Evolutionary conservation across 2,113 vertebrate genomes (phyloP), one percentile per base, ranked within the genome.

Genomic region (Percopsis transmontana): DNA sequence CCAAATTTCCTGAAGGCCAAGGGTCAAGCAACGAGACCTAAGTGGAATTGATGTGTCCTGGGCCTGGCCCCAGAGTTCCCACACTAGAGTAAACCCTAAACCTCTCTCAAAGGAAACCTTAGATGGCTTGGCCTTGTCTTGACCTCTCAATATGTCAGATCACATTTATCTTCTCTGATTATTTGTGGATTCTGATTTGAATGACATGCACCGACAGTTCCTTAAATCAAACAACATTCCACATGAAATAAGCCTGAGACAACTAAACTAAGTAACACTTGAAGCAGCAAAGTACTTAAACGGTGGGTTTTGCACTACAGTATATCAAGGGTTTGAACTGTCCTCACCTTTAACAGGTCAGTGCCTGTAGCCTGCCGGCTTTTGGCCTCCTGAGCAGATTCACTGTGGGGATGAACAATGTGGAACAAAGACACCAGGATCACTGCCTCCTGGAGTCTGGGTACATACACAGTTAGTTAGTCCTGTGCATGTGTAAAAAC

Each of bases 321-420:
- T 33, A 33, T 7, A 33, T 33, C 27, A 33, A 63, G 19, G 27
- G 27, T 27, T 51, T 23, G 44, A 6, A 23, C 2, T 48, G 40
- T 44, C 61, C 70, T 85, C 85, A 97, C 97, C 96, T 96, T 97
- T 21, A 99, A 90, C 51, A 97, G 88, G 19, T 95, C 92, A 0
- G 87, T 9, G 48, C 94, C 94, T 6, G 92, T 66, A 20, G 93
- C 91, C 54, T 93, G 88, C 77, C 91, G 82, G 53, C 80, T 79
- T 64, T 85, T 77, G 47, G 95, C 92, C 66, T 92, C 92, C 72
- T 73, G 90, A 24, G 96, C 95, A 0, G 95, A 96, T 3, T 90
- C 91, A 56, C 95, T 93, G n/a, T 94, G 89, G 9, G 96, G 95
- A 62, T 98, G 92, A 5, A 97, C 62, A 90, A 95, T 88, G 45